Percentiles rank a stretch among this genome's conserved stretches.
Evolutionary conservation across 1,140 invertebrate species (phyloP).

Genomic region (Cydia amplana): DNA sequence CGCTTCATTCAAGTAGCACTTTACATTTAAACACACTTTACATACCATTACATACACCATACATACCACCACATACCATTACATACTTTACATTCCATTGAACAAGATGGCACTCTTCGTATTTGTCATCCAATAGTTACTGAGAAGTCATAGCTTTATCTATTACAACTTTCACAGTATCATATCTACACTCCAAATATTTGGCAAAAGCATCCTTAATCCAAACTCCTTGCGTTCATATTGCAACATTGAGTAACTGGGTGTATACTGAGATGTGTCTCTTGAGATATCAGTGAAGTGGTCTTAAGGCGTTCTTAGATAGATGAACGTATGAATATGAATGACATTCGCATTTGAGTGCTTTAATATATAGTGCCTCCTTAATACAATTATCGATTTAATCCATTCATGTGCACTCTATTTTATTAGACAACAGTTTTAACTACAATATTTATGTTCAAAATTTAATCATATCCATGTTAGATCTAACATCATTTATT

Average conservation of each 20-base stretch:
- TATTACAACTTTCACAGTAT: neutral
- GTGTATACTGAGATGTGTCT: neutral
- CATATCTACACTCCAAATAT: neutral
- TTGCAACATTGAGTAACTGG: neutral
- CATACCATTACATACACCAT: too few species aligned
- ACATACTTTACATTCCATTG: too few species aligned
- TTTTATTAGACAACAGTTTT: neutral
- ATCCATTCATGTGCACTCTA: neutral
- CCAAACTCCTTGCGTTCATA: neutral
- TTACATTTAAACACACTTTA: too few species aligned
- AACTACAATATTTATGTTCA: neutral
- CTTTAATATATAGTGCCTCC: neutral
- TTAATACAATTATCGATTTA: neutral
- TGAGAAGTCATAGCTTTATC: neutral
- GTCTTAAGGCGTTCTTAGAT: neutral
- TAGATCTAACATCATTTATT: too few species aligned
- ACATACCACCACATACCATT: too few species aligned
- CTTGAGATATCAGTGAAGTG: neutral
- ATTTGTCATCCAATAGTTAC: constrained; percentile 1
- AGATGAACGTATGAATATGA: constrained; percentile 2
- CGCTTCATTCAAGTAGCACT: neutral
- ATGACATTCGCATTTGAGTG: neutral
- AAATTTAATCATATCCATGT: too few species aligned
- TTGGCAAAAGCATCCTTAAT: neutral
- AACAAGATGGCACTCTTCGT: neutral